These are phyloP conservation scores for Anadara kagoshimensis DNA, from an alignment of 1,140 invertebrate genomes.

Conservation along the genomic window DNA sequence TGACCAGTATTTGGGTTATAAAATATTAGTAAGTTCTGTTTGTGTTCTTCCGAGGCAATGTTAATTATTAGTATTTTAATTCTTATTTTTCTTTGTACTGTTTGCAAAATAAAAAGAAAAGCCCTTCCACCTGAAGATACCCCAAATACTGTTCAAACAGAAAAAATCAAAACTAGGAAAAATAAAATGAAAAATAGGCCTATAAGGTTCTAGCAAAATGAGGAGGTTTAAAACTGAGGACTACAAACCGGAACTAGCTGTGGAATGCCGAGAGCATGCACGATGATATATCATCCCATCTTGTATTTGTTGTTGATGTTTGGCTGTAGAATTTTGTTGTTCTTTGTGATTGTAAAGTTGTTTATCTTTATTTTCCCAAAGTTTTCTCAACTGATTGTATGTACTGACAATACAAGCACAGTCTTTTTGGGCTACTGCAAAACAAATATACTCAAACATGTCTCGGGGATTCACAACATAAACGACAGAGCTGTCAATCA, in stretches of 20 bases:
- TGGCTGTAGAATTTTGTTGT: constrained; percentile 27
- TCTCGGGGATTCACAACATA: constrained; percentile 16
- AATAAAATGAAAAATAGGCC: no score
- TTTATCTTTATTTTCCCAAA: constrained; percentile 74
- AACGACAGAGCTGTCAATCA: constrained; percentile 8
- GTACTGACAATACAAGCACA: constrained; percentile 72
- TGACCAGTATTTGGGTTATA: no score
- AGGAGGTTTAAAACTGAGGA: constrained; percentile 28
- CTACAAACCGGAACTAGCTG: constrained; percentile 61
- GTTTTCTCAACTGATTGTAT: constrained; percentile 71
- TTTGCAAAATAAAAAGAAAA: no score
- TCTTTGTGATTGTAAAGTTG: constrained; percentile 56
- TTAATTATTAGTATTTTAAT: no score
- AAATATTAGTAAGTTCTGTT: no score
- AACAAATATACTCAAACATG: constrained; percentile 32
- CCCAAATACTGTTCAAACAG: no score
- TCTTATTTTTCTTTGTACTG: no score
- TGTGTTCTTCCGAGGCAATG: no score
- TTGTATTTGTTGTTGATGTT: constrained; percentile 20
- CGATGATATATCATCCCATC: constrained; percentile 11
- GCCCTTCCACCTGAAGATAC: no score
- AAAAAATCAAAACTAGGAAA: no score
- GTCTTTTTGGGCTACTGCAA: constrained; percentile 70
- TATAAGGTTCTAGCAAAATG: background rate
- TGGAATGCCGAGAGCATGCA: constrained; percentile 51